Evolutionary conservation across 2,888 invertebrate species (phyloP), one percentile per base, ranked within the genome.

Genomic region (Steinernema carpocapsae): DNA sequence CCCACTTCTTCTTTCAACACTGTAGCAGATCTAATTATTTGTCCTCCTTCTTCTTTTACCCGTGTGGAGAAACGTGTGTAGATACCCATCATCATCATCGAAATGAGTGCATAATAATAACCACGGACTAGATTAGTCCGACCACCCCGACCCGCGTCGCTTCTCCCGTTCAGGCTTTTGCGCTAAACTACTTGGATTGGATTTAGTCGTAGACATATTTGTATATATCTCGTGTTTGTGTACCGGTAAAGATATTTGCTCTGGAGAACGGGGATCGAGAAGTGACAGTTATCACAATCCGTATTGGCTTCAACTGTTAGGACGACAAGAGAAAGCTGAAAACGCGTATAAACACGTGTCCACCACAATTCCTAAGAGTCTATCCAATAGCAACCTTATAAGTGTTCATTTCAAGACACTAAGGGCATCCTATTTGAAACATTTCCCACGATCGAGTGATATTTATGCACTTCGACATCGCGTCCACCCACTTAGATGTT

Each of bases 41-140:
- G 24, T 37, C 10, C 37, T 37, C 10, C 37, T 37, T 37, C 37
- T 37, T 37, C 37, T 37, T 37, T 37, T 10, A 37, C 37, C 37
- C 64, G 29, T 32, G 29, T 64, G 64, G 64, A 64, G 64, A 64
- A 17, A 64, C 64, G 64, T 29, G 64, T 64, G 64, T 64, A 64
- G 29, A 64, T 64, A 64, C 17, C 37, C 48, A 64, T n/a, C n/a
- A n/a, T n/a, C n/a, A n/a, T n/a, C n/a, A n/a, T 17, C 64, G 64
- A 64, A 17, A 26, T 29, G 29, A 64, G 64, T 64, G 64, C 64
- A 32, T 64, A 64, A 32, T 64, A 37, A 32, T n/a, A 64, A 19
- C 32, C 29, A 64, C 32, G 6, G 64, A 64, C 29, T 64, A 32
- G 64, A 29, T 32, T 52, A 64, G 64, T 64, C 64, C 64, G 64